Evolutionary conservation across 2,888 invertebrate species (phyloP).

Genomic region (Cryptosula pallasiana): DNA sequence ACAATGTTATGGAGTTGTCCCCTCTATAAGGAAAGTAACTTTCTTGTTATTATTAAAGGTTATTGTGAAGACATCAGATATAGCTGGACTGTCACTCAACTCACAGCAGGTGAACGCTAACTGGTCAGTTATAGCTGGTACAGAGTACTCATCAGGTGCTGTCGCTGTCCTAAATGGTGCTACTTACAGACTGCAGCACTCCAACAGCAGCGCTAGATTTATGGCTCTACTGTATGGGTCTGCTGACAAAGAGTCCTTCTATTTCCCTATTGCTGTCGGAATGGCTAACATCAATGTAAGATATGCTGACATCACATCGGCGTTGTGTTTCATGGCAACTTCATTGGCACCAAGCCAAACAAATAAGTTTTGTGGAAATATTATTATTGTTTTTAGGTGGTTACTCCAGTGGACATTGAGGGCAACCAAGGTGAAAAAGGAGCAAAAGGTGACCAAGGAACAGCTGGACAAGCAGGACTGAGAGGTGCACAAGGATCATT

Average conservation of each 20-base stretch:
- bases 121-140: conserved; percentile 3
- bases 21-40: too few relatives aligned
- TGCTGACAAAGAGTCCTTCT: conserved; percentile 13
- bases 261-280: conserved; percentile 19
- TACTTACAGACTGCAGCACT: not conserved
- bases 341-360: too few relatives aligned
- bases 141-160: not conserved
- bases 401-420: not conserved
- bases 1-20: too few relatives aligned
- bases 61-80: conserved; percentile 8
- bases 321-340: not conserved
- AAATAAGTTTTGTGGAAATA: too few relatives aligned
- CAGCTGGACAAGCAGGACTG: not conserved
- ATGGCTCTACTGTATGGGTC: conserved; percentile 16
- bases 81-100: not conserved
- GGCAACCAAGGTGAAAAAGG: conserved; percentile 21
- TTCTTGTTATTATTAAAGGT: too few relatives aligned
- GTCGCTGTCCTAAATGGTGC: not conserved
- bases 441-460: not conserved
- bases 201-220: not conserved
- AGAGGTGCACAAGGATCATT: not conserved
- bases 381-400: not conserved
- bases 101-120: not conserved
- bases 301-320: too few relatives aligned
- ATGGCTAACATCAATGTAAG: conserved; percentile 14